These are phyloP conservation scores for Drosophila mimica DNA, from an alignment of 2,888 invertebrate genomes.

Conservation along the genomic window DNA sequence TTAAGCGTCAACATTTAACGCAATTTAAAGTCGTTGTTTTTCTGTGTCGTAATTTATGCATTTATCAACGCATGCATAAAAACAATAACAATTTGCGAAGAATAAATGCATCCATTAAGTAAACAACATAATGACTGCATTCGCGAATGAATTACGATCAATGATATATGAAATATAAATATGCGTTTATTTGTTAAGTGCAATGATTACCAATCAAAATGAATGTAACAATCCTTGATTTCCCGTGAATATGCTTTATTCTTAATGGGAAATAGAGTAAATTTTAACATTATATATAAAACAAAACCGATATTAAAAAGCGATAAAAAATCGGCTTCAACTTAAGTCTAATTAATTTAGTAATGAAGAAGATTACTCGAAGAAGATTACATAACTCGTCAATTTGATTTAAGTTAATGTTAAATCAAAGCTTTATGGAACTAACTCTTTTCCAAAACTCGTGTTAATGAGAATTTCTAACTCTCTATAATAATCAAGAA, in stretches of 20 bases:
- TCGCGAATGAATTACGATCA: not conserved
- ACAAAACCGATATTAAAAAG: no score
- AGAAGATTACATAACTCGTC: not conserved
- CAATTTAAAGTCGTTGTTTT: slow-evolving; percentile 63
- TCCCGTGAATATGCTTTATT: not conserved
- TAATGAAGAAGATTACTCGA: not conserved
- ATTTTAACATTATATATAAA: not conserved
- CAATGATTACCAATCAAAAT: not conserved
- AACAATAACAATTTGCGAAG: slow-evolving; percentile 27
- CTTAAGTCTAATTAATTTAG: not conserved
- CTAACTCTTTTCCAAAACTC: not conserved
- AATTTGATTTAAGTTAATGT: not conserved
- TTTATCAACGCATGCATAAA: slow-evolving; percentile 26
- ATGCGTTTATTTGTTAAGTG: not conserved
- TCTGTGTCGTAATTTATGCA: slow-evolving; percentile 21
- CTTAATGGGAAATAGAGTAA: not conserved
- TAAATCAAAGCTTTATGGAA: not conserved
- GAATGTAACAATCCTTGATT: not conserved
- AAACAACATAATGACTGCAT: slow-evolving; percentile 9
- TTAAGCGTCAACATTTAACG: slow-evolving; percentile 69
- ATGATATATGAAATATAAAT: not conserved
- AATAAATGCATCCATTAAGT: slow-evolving; percentile 17
- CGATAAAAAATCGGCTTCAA: not conserved
- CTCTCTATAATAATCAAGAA: not conserved
- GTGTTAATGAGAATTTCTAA: not conserved